Conservation (phyloP, 1,140 invertebrate species). For the Lutraria rhynchaena region DNA sequence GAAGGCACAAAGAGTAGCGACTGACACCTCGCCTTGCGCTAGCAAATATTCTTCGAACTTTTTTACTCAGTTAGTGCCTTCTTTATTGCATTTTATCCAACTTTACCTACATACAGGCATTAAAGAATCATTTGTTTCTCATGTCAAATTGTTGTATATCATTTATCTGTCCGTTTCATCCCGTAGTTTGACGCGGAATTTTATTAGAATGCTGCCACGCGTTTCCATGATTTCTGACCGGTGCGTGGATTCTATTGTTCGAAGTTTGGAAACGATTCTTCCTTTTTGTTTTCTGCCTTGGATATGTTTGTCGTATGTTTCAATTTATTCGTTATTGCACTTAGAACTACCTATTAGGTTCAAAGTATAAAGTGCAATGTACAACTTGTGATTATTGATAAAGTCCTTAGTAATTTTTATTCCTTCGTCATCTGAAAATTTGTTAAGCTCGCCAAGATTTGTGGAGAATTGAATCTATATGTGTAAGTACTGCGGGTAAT, state of each 20-base stretch:
- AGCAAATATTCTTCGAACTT: slow-evolving; percentile 44
- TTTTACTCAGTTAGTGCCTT: slow-evolving; percentile 41
- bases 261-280: not conserved
- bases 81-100: not conserved
- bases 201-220: slow-evolving; percentile 31
- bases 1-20: slow-evolving; percentile 44
- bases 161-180: not conserved
- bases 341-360: not conserved
- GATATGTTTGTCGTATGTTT: not conserved
- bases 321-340: not conserved
- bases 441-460: too few relatives aligned
- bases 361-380: not conserved
- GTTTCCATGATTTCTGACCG: slow-evolving; percentile 41
- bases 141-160: not conserved
- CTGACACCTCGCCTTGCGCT: slow-evolving; percentile 58
- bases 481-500: not conserved
- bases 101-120: not conserved
- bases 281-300: not conserved
- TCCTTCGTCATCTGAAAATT: too few relatives aligned
- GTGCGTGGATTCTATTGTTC: not conserved
- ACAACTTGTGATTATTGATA: not conserved
- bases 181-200: not conserved
- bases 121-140: not conserved
- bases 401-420: not conserved
- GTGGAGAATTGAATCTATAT: not conserved